Conservation (phyloP, 2,113 vertebrate species). For the Hippopotamus amphibius region DNA sequence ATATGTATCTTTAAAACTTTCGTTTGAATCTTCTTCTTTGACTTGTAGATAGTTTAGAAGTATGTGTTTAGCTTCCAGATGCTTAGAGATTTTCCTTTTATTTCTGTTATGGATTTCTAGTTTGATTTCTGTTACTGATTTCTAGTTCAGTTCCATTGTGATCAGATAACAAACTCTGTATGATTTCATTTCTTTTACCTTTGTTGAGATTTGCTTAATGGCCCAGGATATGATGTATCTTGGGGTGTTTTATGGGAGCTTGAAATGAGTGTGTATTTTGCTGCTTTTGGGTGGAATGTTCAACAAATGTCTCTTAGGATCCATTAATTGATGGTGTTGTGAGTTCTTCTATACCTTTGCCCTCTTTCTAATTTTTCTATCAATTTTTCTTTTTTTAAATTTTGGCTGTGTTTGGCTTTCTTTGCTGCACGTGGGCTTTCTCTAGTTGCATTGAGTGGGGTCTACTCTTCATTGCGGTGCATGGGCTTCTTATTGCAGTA, state of each 20-base stretch:
- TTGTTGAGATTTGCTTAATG: not conserved
- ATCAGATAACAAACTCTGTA: not conserved
- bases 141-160: not conserved
- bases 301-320: not conserved
- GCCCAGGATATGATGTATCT: not conserved
- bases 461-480: too few relatives aligned
- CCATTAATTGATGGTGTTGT: not conserved
- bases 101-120: not conserved
- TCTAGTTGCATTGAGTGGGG: too few relatives aligned
- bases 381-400: not conserved
- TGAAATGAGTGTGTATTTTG: not conserved
- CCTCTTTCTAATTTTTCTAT: not conserved
- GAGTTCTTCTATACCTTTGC: not conserved
- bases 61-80: not conserved
- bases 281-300: not conserved
- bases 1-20: not conserved
- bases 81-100: not conserved
- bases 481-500: too few relatives aligned
- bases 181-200: not conserved
- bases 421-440: too few relatives aligned
- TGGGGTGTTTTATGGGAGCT: not conserved
- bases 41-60: not conserved
- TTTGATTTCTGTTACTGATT: not conserved
- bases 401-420: too few relatives aligned
- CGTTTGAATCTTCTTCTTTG: not conserved